Evolutionary conservation across 2,888 invertebrate species (phyloP), one percentile per base, ranked within the genome.

Genomic region (Scaptomyza cyrtandrae): DNA sequence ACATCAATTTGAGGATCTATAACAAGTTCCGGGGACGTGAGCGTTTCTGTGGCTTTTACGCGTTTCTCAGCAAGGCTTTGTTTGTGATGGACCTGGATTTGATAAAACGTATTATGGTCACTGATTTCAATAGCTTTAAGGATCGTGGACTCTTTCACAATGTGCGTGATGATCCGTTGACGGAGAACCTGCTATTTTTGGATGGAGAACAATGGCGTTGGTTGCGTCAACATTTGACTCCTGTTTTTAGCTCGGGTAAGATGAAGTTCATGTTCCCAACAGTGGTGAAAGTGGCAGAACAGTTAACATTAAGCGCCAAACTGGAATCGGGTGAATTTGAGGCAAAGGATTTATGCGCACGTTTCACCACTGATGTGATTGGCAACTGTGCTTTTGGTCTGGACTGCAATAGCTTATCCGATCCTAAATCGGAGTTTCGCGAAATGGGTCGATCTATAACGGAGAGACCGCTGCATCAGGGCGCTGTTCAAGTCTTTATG

Each of bases 291-390:
- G 79, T 82, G 19, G 78, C 73, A 0, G 62, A 80, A 4, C 55
- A 54, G 7, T 39, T 83, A 16, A 31, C 56, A 0, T 9, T 41
- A 10, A 50, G 57, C 3, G 66, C 48, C 55, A 44, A 54, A 3
- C 41, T 31, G 2, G 54, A 78, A 9, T 16, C 63, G 7, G 85
- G 90, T 0, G 67, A 92, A 0, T 54, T 88, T 13, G 93, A 94
- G 52, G 81, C 93, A 2, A 92, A 92, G 76, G 92, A 93, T 37
- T 57, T 92, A 7, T 86, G 92, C 31, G 91, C 92, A 0, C 90
- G 92, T 4, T 93, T 90, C 69, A 93, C 93, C 1, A 93, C 93
- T 9, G 93, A 94, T 75, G 93, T 93, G 0, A 93, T 93, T 46
- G 93, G 93, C 0, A 90, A 89, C 0, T 92, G 93, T 75, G 93